These are phyloP conservation scores for Neosalanx taihuensis DNA, from an alignment of 2,797 vertebrate genomes.

Conservation along the genomic window DNA sequence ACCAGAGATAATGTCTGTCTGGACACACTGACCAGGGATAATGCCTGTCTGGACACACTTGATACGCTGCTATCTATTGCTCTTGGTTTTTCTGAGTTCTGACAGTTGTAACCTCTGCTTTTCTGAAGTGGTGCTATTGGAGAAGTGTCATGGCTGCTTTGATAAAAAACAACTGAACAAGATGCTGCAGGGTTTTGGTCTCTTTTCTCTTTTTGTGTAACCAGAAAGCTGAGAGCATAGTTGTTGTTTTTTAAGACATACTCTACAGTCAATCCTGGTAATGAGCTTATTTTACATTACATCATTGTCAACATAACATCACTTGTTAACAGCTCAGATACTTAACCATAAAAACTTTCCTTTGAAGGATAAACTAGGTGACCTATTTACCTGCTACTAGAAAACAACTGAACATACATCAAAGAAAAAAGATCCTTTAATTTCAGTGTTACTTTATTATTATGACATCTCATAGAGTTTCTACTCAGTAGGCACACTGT, in stretches of 20 bases:
- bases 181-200: slow-evolving; percentile 18
- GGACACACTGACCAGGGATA: not conserved
- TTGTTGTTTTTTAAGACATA: slow-evolving; percentile 16
- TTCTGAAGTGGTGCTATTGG: slow-evolving; percentile 5
- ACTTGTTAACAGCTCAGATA: too few relatives aligned
- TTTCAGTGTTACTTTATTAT: slow-evolving; percentile 11
- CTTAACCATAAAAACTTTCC: not conserved
- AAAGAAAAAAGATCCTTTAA: slow-evolving; percentile 1
- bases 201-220: slow-evolving; percentile 19
- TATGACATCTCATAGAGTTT: not conserved
- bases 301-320: too few relatives aligned
- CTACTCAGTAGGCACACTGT: too few relatives aligned
- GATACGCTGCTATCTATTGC: not conserved
- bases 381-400: not conserved
- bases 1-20: too few relatives aligned
- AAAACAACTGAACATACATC: slow-evolving; percentile 14
- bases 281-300: not conserved
- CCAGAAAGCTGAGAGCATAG: slow-evolving; percentile 27
- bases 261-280: slow-evolving; percentile 5
- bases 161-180: slow-evolving; percentile 13
- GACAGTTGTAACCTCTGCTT: slow-evolving; percentile 1
- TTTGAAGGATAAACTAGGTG: slow-evolving; percentile 5
- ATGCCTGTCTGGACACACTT: not conserved
- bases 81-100: not conserved
- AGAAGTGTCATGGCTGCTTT: slow-evolving; percentile 17